Evolutionary conservation across 2,888 invertebrate genomes (phyloP), one percentile per base, ranked within the genome.

Genomic region (Oxyteleia sp.): DNA sequence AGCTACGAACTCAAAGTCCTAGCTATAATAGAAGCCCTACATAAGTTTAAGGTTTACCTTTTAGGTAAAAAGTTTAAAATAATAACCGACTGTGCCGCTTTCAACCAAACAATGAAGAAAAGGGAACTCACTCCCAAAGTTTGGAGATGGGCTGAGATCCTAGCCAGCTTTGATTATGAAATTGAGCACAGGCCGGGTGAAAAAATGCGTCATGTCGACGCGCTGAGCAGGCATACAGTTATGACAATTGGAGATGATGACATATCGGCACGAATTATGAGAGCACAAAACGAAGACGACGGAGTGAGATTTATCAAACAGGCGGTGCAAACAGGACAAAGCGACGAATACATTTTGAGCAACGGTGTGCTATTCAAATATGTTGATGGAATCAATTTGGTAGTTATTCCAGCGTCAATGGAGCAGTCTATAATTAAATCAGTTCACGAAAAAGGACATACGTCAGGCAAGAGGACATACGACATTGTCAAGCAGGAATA

Each of bases 21-120:
- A 69, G 87, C 87, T 11, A 72, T 89, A 15, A 82, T 87, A 1
- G 87, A 86, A 74, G 53, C 68, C 11, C 20, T 59, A 15, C 18
- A 11, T 8, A 78, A 74, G 23, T 84, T 86, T 16, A 57, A 84
- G 7, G 61, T 68, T 10, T 86, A 85, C 45, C 53, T 86, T 1
- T 29, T 86, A 26, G 82, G 84, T 16, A 16, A 78, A 8, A 51
- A 57, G 45, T 85, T 87, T 41, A 86, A 82, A 47, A 85, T 85
- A 45, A 69, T 86, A 4, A 86, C 85, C 2, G 87, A 85, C 49
- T 86, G 86, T 72, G 23, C 66, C n/a, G 82, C 84, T 0, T 82
- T 85, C 18, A 51, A 75, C 2, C 61, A 61, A 16, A 82, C 76
- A 0, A 72, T 82, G 76, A 26, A 41, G 32, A 80, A 72, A 10